Evolutionary conservation across 2,888 invertebrate species (phyloP).

Genomic region (Apomyelois bistriatella): DNA sequence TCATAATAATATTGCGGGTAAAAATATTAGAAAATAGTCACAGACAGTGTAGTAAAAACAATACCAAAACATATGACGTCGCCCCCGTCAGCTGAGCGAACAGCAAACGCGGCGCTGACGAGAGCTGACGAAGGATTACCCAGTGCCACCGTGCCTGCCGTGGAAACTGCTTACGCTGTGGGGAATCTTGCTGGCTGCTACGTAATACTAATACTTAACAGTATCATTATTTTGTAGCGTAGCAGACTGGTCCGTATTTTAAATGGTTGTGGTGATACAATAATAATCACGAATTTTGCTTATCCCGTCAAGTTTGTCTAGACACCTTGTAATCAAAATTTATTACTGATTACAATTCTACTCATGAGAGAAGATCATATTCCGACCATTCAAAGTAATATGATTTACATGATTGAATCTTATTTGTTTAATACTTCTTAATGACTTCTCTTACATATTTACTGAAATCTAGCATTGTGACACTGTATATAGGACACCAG

Average conservation of each 20-base stretch:
- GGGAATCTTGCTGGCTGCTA: constrained; percentile 17
- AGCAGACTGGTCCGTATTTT: background rate
- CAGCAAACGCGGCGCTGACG: constrained; percentile 36
- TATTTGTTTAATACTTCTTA: too few species aligned
- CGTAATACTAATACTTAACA: background rate
- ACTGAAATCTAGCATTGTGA: too few species aligned
- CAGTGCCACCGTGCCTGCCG: constrained; percentile 21
- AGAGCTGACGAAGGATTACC: constrained; percentile 28
- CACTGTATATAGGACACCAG: too few species aligned
- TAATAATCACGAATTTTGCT: background rate
- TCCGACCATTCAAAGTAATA: background rate
- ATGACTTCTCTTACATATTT: too few species aligned
- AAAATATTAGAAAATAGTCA: background rate
- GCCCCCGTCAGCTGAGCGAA: constrained; percentile 17
- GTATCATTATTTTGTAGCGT: background rate
- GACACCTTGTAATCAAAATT: background rate
- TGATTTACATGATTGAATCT: too few species aligned
- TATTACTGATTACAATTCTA: background rate
- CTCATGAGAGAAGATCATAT: background rate
- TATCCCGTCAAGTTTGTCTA: background rate
- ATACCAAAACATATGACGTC: constrained; percentile 11
- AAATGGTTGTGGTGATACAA: background rate
- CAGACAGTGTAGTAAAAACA: background rate
- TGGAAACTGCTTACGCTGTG: constrained; percentile 18
- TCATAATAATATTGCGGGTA: too few species aligned